Percentiles rank a stretch among this genome's conserved stretches.
These are phyloP conservation scores for Molothrus ater DNA, from an alignment of 2,797 vertebrate species.

Conservation along the genomic window DNA sequence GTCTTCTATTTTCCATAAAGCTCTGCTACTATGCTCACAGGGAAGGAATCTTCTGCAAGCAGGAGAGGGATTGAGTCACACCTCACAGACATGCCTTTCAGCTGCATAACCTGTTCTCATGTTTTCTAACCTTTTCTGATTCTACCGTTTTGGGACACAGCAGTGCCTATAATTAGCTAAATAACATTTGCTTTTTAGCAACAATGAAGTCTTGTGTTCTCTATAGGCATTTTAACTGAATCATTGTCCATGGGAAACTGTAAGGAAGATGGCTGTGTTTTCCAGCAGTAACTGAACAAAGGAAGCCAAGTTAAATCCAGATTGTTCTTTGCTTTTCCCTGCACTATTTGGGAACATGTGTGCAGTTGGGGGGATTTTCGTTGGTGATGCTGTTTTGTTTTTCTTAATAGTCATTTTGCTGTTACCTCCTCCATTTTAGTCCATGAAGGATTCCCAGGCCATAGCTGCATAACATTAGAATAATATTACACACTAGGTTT, in stretches of 20 bases:
- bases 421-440: neutral
- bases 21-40: neutral
- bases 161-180: neutral
- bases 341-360: neutral
- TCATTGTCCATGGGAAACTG: neutral
- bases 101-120: neutral
- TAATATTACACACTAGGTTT: neutral
- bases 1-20: neutral
- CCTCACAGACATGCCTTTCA: neutral
- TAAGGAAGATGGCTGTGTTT: neutral
- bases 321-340: neutral
- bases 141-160: neutral
- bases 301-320: neutral
- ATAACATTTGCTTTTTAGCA: neutral
- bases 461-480: neutral
- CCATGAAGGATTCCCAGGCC: neutral
- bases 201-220: neutral
- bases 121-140: neutral
- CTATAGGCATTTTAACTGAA: neutral
- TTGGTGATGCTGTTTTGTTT: neutral
- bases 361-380: accelerated
- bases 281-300: neutral
- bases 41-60: neutral
- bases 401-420: neutral
- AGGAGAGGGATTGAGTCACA: neutral